A percentile compares a stretch with the other conserved stretches of the same genome.
phyloP scores from a whole-genome alignment of 2,113 vertebrate species.

The Rhegmatorhina hoffmannsi region DNA sequence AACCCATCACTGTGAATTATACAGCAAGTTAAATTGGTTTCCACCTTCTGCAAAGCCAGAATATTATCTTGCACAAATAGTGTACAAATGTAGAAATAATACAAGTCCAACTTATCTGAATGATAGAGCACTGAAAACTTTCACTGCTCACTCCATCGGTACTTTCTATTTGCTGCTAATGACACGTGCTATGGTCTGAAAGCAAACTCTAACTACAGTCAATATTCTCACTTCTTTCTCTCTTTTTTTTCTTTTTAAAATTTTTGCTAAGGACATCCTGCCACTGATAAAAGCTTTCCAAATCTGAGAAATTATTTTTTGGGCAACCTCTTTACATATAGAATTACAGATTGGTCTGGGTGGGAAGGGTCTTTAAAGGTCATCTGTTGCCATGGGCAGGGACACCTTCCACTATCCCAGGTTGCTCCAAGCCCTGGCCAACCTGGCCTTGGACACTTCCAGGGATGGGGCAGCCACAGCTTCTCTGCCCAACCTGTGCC shows the following conservation, averaged over 20 bases:
- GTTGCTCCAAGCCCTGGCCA: not conserved
- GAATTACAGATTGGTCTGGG: not conserved
- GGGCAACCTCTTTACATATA: not conserved
- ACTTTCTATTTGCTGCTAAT: constrained; percentile 23
- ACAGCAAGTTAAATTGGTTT: constrained; percentile 64
- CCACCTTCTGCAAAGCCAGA: constrained; percentile 37
- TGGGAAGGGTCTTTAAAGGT: accelerated
- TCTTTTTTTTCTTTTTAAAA: not conserved
- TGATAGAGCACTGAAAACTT: constrained; percentile 8
- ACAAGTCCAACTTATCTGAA: constrained; percentile 22
- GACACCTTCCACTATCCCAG: not conserved
- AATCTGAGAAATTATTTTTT: not conserved
- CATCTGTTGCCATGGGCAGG: not conserved
- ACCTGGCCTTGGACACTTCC: not conserved
- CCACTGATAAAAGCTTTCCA: not conserved
- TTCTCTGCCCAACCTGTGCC: not conserved
- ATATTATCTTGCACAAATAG: constrained; percentile 63
- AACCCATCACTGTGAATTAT: constrained; percentile 67
- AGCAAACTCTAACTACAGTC: not conserved
- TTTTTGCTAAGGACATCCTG: not conserved
- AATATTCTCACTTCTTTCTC: not conserved
- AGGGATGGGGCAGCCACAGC: not conserved
- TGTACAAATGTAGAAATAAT: constrained; percentile 67
- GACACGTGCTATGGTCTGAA: not conserved
- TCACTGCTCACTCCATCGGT: not conserved